A percentile compares a stretch with the other conserved stretches of the same genome.
These are phyloP conservation scores for Crematogaster levior DNA, from an alignment of 2,888 invertebrate species.

Conservation along the genomic window DNA sequence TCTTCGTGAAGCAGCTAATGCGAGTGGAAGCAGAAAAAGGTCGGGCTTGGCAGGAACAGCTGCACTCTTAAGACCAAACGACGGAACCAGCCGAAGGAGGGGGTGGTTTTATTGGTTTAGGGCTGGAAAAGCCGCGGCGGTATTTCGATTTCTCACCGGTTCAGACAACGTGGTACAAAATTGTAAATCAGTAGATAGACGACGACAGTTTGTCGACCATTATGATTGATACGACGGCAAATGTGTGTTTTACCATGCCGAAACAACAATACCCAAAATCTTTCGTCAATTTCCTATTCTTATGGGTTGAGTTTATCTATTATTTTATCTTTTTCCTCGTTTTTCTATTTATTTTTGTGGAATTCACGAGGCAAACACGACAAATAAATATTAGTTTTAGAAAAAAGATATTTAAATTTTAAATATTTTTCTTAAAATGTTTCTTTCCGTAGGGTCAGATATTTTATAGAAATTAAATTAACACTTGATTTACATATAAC, in stretches of 20 bases:
- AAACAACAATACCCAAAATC: background rate
- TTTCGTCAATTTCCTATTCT: background rate
- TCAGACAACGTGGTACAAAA: constrained; percentile 20
- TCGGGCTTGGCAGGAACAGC: constrained; percentile 67
- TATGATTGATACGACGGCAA: constrained; percentile 10
- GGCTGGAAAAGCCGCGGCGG: constrained; percentile 66
- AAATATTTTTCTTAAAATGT: background rate
- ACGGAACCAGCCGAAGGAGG: constrained; percentile 53
- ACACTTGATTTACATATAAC: background rate
- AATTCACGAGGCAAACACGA: background rate
- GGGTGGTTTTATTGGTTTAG: constrained; percentile 79
- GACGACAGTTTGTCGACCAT: constrained; percentile 31
- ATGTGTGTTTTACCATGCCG: background rate
- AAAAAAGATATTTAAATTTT: background rate
- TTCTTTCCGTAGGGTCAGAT: background rate
- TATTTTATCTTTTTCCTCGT: background rate
- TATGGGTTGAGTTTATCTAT: background rate
- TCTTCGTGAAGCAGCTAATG: constrained; percentile 46
- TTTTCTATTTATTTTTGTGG: background rate
- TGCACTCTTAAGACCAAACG: constrained; percentile 70
- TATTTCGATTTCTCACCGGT: constrained; percentile 54
- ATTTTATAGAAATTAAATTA: background rate
- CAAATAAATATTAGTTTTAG: background rate
- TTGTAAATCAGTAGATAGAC: constrained; percentile 38
- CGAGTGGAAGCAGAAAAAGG: constrained; percentile 63